These are phyloP conservation scores for Acronicta psi DNA, from an alignment of 2,888 invertebrate genomes.

Conservation along the genomic window DNA sequence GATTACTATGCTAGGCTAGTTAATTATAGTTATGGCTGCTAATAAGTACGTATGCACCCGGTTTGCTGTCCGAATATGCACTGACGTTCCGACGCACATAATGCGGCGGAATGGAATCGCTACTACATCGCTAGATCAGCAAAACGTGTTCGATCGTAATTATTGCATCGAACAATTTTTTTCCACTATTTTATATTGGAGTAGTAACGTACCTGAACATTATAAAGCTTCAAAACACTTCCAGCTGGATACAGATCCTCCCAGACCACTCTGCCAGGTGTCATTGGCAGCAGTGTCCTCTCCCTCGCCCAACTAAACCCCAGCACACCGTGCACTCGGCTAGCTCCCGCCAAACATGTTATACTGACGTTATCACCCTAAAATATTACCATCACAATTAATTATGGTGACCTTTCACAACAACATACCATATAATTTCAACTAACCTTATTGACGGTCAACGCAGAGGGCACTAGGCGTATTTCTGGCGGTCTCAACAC, in stretches of 20 bases:
- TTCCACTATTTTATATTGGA: too few relatives aligned
- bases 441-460: slow-evolving; percentile 91
- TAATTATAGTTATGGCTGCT: too few relatives aligned
- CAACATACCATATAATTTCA: too few relatives aligned
- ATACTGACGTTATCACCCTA: slow-evolving; percentile 92
- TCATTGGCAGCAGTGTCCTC: slow-evolving; percentile 92
- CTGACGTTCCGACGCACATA: too few relatives aligned
- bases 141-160: too few relatives aligned
- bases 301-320: slow-evolving; percentile 96
- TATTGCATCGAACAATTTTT: too few relatives aligned
- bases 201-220: slow-evolving; percentile 90
- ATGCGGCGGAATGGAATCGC: too few relatives aligned
- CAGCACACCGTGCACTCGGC: slow-evolving; percentile 90
- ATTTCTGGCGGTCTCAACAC: slow-evolving; percentile 91
- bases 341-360: slow-evolving; percentile 92
- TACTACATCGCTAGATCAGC: too few relatives aligned
- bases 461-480: slow-evolving; percentile 91
- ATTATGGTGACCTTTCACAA: too few relatives aligned
- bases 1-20: too few relatives aligned
- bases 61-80: too few relatives aligned
- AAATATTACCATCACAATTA: background rate
- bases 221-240: slow-evolving; percentile 93
- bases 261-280: slow-evolving; percentile 94
- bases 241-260: slow-evolving; percentile 95
- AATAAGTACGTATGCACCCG: too few relatives aligned